These are phyloP conservation scores for Zygaena filipendulae DNA, from an alignment of 2,888 invertebrate genomes.

Conservation along the genomic window DNA sequence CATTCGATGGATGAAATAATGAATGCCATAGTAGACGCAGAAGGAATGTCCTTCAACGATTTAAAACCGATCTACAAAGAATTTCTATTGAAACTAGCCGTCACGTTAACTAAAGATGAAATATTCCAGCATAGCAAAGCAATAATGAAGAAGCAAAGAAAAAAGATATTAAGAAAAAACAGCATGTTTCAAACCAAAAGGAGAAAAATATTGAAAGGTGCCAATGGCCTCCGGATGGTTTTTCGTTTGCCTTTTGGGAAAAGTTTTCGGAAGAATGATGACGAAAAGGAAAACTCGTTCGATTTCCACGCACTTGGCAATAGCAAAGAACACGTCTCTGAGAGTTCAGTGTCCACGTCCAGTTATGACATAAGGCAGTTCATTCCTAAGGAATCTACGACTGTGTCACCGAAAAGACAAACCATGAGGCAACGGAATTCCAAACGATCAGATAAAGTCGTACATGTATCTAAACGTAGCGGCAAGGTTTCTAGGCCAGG, in stretches of 20 bases:
- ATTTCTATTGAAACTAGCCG: slow-evolving; percentile 85
- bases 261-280: slow-evolving; percentile 39
- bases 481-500: slow-evolving; percentile 62
- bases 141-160: slow-evolving; percentile 87
- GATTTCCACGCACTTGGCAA: slow-evolving; percentile 27
- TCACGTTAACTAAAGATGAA: slow-evolving; percentile 92
- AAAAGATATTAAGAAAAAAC: slow-evolving; percentile 71
- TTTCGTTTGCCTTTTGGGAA: slow-evolving; percentile 71
- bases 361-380: slow-evolving; percentile 73
- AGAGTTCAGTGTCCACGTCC: slow-evolving; percentile 71
- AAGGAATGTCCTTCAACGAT: slow-evolving; percentile 94
- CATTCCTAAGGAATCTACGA: slow-evolving; percentile 60
- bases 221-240: slow-evolving; percentile 71
- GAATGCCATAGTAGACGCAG: slow-evolving; percentile 88
- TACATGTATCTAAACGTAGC: slow-evolving; percentile 47
- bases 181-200: slow-evolving; percentile 67
- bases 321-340: slow-evolving; percentile 49
- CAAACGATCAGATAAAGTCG: slow-evolving; percentile 47
- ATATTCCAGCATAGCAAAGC: slow-evolving; percentile 89
- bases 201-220: slow-evolving; percentile 69
- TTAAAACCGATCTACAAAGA: slow-evolving; percentile 92
- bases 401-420: slow-evolving; percentile 48
- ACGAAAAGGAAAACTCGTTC: slow-evolving; percentile 25
- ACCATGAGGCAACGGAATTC: slow-evolving; percentile 46
- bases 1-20: slow-evolving; percentile 90